A percentile compares a stretch with the other conserved stretches of the same genome.
Evolutionary conservation across 2,888 invertebrate genomes (phyloP).

Genomic region (Caenorhabditis sulstoni): DNA sequence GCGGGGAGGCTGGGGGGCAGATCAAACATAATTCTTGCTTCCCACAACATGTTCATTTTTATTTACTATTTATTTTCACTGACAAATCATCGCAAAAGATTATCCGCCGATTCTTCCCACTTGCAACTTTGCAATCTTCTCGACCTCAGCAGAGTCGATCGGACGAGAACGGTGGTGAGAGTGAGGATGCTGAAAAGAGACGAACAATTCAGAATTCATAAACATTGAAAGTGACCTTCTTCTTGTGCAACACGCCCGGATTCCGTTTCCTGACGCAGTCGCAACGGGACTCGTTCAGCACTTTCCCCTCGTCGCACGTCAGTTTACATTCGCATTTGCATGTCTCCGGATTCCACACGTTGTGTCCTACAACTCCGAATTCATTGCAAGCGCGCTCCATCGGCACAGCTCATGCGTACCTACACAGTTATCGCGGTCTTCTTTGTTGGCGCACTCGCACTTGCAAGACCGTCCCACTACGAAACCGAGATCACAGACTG

Average conservation of each 20-base stretch:
- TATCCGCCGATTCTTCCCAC: slow-evolving; percentile 34
- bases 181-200: slow-evolving; percentile 7
- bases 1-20: no score
- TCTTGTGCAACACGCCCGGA: not conserved
- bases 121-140: slow-evolving; percentile 40
- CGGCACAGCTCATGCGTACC: slow-evolving; percentile 24
- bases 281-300: slow-evolving; percentile 25
- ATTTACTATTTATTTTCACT: not conserved
- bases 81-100: not conserved
- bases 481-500: slow-evolving; percentile 52
- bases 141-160: slow-evolving; percentile 28
- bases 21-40: no score
- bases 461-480: slow-evolving; percentile 56
- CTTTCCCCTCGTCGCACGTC: slow-evolving; percentile 19
- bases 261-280: slow-evolving; percentile 28
- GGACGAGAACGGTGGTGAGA: slow-evolving; percentile 16
- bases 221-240: not conserved
- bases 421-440: slow-evolving; percentile 54
- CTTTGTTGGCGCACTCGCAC: slow-evolving; percentile 63
- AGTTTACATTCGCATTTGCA: slow-evolving; percentile 52
- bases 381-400: no score
- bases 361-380: slow-evolving; percentile 36
- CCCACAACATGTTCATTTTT: not conserved
- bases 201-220: not conserved
- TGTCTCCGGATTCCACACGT: slow-evolving; percentile 35